Conservation (phyloP, 2,888 invertebrate species). For the Pachycephus smyrnensis region DNA sequence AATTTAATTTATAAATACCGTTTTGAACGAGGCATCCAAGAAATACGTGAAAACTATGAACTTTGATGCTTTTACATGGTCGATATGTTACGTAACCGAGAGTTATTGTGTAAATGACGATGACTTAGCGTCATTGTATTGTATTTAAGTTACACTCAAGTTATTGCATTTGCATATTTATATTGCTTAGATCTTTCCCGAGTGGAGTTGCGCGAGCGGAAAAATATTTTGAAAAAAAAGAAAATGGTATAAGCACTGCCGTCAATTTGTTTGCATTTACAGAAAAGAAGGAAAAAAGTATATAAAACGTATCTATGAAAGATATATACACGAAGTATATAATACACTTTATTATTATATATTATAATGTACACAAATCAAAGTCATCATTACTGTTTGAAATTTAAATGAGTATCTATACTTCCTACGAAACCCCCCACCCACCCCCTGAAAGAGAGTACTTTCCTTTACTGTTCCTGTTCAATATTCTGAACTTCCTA, state of each 20-base stretch:
- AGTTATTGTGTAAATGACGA: background rate
- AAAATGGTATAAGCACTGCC: background rate
- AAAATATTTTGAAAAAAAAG: background rate
- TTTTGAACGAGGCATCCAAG: background rate
- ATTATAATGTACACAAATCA: background rate
- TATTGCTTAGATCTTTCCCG: background rate
- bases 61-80: background rate
- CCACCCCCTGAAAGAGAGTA: too few relatives aligned
- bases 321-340: too few relatives aligned
- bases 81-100: background rate
- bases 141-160: background rate
- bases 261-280: too few relatives aligned
- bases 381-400: background rate
- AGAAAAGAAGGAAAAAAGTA: background rate
- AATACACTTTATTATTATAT: too few relatives aligned
- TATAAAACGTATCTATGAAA: background rate
- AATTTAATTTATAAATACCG: background rate
- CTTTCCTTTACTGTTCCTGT: background rate
- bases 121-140: background rate
- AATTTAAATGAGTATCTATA: background rate
- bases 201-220: background rate
- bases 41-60: background rate
- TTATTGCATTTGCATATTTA: background rate
- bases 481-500: background rate
- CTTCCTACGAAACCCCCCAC: too few relatives aligned